These are phyloP conservation scores for Xerus rutilus DNA, from an alignment of 2,797 vertebrate genomes.

Conservation along the genomic window DNA sequence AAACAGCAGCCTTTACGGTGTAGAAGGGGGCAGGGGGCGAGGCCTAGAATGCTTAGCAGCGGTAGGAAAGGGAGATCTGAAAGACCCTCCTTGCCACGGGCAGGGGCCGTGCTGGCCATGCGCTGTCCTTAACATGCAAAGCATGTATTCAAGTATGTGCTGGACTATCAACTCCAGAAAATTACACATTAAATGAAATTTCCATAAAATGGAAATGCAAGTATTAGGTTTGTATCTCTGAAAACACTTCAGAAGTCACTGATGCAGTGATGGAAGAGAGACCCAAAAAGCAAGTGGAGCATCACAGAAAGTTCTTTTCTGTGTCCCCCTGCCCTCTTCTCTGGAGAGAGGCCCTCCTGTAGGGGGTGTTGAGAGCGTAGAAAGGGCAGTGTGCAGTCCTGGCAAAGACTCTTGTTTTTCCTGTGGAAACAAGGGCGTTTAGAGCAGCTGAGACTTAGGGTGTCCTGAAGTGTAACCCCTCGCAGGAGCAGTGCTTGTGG, in stretches of 20 bases:
- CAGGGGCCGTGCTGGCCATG: neutral
- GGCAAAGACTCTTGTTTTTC: neutral
- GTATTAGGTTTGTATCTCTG: neutral
- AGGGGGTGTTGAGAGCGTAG: neutral
- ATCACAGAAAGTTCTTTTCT: neutral
- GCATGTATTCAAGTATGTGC: neutral
- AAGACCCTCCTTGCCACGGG: too few species aligned
- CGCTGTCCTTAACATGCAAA: too few species aligned
- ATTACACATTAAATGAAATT: neutral
- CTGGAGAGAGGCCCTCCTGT: neutral
- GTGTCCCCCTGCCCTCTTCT: fast-evolving
- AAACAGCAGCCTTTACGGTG: neutral
- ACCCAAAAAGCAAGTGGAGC: neutral
- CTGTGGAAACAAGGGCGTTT: neutral
- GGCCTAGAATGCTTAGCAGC: neutral
- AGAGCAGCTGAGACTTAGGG: neutral
- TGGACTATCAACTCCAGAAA: neutral
- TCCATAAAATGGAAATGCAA: neutral
- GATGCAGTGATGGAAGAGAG: neutral
- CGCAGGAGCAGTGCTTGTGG: neutral
- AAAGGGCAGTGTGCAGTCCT: neutral
- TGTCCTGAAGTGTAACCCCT: neutral
- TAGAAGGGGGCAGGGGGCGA: neutral
- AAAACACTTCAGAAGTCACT: neutral
- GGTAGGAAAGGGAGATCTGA: neutral